Conservation (phyloP, 2,113 vertebrate genomes). For the Datnioides undecimradiatus region DNA sequence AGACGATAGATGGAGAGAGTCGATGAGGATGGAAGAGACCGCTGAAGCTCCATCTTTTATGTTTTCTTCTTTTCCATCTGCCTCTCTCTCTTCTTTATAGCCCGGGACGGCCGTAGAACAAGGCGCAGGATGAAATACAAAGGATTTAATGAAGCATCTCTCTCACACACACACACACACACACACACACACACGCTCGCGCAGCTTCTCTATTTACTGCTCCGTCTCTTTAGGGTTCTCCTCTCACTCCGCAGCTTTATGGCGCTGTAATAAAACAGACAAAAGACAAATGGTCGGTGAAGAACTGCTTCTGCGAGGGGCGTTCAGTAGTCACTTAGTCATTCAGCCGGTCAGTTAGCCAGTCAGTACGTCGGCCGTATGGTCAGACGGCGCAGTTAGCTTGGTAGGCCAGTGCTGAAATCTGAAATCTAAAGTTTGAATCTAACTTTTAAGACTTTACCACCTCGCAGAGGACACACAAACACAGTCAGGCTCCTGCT, state of each 20-base stretch:
- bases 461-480: background rate
- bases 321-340: constrained; percentile 57
- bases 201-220: constrained; percentile 68
- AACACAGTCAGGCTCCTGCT: background rate
- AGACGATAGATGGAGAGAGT: constrained; percentile 26
- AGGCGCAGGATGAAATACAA: constrained; percentile 73
- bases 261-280: constrained; percentile 78
- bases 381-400: constrained; percentile 37
- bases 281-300: constrained; percentile 83
- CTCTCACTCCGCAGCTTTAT: constrained; percentile 78
- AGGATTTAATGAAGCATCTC: constrained; percentile 82
- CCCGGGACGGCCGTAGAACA: constrained; percentile 57
- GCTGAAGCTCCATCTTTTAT: constrained; percentile 64
- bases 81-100: constrained; percentile 63
- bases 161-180: constrained; percentile 23
- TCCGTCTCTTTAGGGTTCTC: constrained; percentile 74
- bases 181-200: constrained; percentile 25
- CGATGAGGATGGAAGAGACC: constrained; percentile 61
- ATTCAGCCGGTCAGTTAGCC: constrained; percentile 59
- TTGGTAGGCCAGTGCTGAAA: constrained; percentile 8
- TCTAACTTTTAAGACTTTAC: background rate
- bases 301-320: constrained; percentile 60
- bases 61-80: constrained; percentile 64
- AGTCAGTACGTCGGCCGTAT: constrained; percentile 47
- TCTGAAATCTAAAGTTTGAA: too few species aligned